A percentile compares a stretch with the other conserved stretches of the same genome.
Conservation (phyloP, 64 coral and sea anemone species). For the Actinia equina region DNA sequence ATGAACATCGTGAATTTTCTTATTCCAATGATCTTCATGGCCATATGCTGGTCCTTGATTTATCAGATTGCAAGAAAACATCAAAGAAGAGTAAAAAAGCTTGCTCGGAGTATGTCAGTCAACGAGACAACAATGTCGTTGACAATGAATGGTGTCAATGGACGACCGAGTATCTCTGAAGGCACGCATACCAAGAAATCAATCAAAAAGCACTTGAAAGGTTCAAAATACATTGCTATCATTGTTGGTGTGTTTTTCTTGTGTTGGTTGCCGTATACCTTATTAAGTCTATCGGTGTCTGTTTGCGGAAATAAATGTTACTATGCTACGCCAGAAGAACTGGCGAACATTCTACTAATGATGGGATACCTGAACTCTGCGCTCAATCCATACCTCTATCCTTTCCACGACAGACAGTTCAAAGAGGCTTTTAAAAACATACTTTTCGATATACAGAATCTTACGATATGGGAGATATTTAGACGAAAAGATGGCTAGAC, state of each 20-base stretch:
- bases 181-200: slow-evolving; percentile 23
- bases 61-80: slow-evolving; percentile 77
- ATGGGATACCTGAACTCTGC: slow-evolving; percentile 60
- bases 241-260: slow-evolving; percentile 80
- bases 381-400: slow-evolving; percentile 54
- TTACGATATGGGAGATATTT: slow-evolving; percentile 7
- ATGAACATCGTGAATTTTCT: slow-evolving; percentile 71
- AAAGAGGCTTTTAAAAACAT: slow-evolving; percentile 68
- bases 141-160: slow-evolving; percentile 51
- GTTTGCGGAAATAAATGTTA: slow-evolving; percentile 21
- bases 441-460: slow-evolving; percentile 9
- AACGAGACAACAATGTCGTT: slow-evolving; percentile 60
- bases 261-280: slow-evolving; percentile 76
- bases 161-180: slow-evolving; percentile 9
- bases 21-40: slow-evolving; percentile 83
- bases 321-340: neutral
- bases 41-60: slow-evolving; percentile 74
- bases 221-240: slow-evolving; percentile 85
- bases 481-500: neutral
- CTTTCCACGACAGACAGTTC: slow-evolving; percentile 65
- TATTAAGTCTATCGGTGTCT: slow-evolving; percentile 22
- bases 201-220: slow-evolving; percentile 60
- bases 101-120: slow-evolving; percentile 78
- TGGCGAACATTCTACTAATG: neutral
- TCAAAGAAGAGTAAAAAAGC: slow-evolving; percentile 59